Percentiles rank a stretch among this genome's conserved stretches.
These are phyloP conservation scores for Salvelinus namaycush DNA, from an alignment of 2,113 vertebrate genomes.

Conservation along the genomic window DNA sequence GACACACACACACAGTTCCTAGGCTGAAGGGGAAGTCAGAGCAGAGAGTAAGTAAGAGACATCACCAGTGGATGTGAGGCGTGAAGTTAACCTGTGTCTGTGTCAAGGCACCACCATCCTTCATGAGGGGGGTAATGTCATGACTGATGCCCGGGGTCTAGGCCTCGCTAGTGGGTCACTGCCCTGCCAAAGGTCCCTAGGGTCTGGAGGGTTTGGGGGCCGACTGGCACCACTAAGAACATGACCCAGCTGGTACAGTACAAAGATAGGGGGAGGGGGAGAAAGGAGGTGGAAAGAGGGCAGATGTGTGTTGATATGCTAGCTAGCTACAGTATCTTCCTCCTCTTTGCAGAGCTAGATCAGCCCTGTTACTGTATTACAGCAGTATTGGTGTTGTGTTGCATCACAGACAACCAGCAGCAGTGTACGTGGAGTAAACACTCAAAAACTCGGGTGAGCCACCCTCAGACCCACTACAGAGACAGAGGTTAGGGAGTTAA, in stretches of 20 bases:
- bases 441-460: neutral
- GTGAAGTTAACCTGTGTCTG: too few species aligned
- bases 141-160: neutral
- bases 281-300: neutral
- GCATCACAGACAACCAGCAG: neutral
- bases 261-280: conserved; percentile 1
- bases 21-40: too few species aligned
- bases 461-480: neutral
- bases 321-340: neutral
- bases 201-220: too few species aligned
- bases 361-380: neutral
- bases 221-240: conserved; percentile 6
- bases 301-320: neutral
- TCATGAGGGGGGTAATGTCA: neutral
- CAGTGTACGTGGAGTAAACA: neutral
- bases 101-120: too few species aligned
- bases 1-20: too few species aligned
- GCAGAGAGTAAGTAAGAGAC: too few species aligned
- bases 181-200: neutral
- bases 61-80: too few species aligned
- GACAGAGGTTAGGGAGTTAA: neutral
- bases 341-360: neutral
- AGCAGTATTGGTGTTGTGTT: neutral
- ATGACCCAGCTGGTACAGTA: conserved; percentile 35
- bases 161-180: neutral